Evolutionary conservation across 2,888 invertebrate species (phyloP), one percentile per base, ranked within the genome.

Genomic region (Laspeyria flexula): DNA sequence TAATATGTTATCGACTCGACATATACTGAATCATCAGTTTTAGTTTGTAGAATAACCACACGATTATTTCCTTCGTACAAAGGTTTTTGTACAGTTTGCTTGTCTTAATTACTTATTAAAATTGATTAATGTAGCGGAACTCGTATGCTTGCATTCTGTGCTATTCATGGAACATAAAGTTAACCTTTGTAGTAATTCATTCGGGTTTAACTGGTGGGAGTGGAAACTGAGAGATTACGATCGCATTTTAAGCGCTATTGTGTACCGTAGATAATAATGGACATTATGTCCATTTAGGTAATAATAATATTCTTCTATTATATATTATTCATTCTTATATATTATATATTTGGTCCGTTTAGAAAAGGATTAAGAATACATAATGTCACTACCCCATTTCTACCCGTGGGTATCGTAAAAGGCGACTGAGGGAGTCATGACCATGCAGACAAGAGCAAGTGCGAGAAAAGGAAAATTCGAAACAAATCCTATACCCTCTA

Each of bases 131-230:
- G 50, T 65, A 29, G 46, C 39, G 43, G 53, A 57, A 57, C 40
- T 42, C 38, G 50, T 42, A 50, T 61, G 50, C 44, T 47, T 57
- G 58, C 47, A 51, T 34, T 64, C 43, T 43, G 40, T 41, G 60
- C 60, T 55, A 52, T 62, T 65, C 56, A 52, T 60, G 39, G 43
- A 46, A 49, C 51, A 46, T 55, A 27, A 55, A 64, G 40, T 55
- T 55, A 51, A 59, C 64, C 55, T 48, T 43, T 29, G 55, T 38
- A 41, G 39, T 50, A 38, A 55, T 55, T 43, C 29, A 56, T 51
- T 38, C 6, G 41, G 38, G 13, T 13, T 23, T 34, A 42, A 18
- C 29, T 16, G 23, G 25, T 10, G 25, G 25, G 7, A 25, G 25
- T 10, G 9, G 25, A 25, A 25, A 25, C 7, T 31, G 11, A 29